Evolutionary conservation across 2,113 vertebrate species (phyloP), one percentile per base, ranked within the genome.

Genomic region (Corythoichthys intestinalis): DNA sequence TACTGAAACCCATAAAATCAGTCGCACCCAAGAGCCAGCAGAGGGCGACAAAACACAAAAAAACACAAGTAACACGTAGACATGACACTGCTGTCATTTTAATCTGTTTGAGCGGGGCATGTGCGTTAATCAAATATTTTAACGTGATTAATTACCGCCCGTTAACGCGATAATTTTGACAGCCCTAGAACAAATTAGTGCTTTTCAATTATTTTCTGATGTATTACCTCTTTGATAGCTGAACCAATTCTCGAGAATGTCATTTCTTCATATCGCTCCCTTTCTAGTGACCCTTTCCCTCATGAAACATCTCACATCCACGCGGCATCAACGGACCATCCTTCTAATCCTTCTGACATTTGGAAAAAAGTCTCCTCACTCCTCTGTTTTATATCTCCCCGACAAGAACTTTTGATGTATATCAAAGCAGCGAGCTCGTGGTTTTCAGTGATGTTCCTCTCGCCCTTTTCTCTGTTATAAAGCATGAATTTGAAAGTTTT

Each of bases 271-370:
- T 20, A 20, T 73, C 2, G 48, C 35, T 52, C 20, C 17, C 72
- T 38, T 54, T 61, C 39, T 35, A 34, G 53, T 34, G 53, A 56
- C 10, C 37, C 34, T n/a, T 12, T 9, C 13, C 35, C 17, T n/a
- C 6, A n/a, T 1, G 61, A 34, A 79, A 78, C 63, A 57, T 57
- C 53, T 6, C 39, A 11, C 34, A 28, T 35, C 13, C 57, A 75
- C 73, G 72, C 56, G 75, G 76, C 74, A 74, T 66, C 37, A 14
- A 2, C 54, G 65, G 57, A 13, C 65, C 38, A 50, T 61, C 71
- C 71, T 57, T 48, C 77, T 78, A 68, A 83, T 79, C 70, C 61
- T 50, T 8, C 60, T 74, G 79, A 71, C 68, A 77, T 78, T 74
- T 79, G 5, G 65, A 37, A 60, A 65, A 65, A 78, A 67, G 48